Base-by-base conservation (phyloP, 1,140 invertebrate species). In the Augochlora pura region DNA sequence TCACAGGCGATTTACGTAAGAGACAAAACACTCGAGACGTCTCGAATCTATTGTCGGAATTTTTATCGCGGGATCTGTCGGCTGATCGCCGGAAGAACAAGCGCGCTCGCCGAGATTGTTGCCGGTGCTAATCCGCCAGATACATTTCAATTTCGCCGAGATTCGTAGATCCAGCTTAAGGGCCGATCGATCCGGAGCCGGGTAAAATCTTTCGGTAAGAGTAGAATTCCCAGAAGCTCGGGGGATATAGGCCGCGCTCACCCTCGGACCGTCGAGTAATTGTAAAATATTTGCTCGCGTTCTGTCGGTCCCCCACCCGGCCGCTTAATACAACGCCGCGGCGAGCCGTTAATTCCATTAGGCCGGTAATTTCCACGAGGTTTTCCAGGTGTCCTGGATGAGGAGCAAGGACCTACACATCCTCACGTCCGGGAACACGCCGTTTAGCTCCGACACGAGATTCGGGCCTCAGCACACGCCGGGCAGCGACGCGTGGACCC, bases 371-470 rank as follows among this genome's bases (percentile, higher is more conserved):
- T 71, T 57, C 39, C 49, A 0, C 14, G 10, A 12, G 42, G 42
- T 46, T 65, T 92, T 90, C 63, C 91, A 97, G 96, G 96, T 97
- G 21, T 96, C 96, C 39, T 97, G 96, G 96, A 96, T 97, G 80
- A 92, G 96, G 23, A 95, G 94, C 62, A 93, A 93, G 42, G 96
- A 97, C 91, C 94, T 97, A 2, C 95, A 96, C 88, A 97, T 97
- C 79, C 92, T 97, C 79, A 95, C 96, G 75, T 95, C 95, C 32
- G 95, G 95, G 25, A 93, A 93, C 52, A 91, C 94, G 23, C 94
- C 95, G 64, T 97, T 96, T 91, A 96, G 96, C 59, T 95, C 95
- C 23, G 96, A 97, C 90, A 82, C 93, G n/a, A 93, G 96, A 57
- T 96, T 96, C 82, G 93, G 93, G 49, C 92, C 94, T 0, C 92